Conservation (phyloP, 1,140 invertebrate genomes). For the Gryllus bimaculatus region DNA sequence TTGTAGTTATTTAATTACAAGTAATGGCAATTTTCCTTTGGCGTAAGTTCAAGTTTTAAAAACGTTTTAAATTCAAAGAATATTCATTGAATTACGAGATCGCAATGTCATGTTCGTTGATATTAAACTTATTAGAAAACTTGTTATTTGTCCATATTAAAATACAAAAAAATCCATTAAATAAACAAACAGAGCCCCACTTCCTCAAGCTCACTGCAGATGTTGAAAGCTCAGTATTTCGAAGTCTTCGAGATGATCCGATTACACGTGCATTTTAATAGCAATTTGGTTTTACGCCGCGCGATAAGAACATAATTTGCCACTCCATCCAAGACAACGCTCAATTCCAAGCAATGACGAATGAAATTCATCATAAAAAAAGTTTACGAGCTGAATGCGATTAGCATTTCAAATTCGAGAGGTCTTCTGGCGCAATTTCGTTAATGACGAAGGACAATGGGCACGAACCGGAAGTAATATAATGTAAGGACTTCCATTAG, state of each 20-base stretch:
- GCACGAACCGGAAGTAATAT: background rate
- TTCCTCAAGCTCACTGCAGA: background rate
- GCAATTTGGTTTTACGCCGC: background rate
- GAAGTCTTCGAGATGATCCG: background rate
- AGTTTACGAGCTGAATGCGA: background rate
- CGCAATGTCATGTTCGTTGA: too few relatives aligned
- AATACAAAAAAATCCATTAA: too few relatives aligned
- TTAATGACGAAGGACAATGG: background rate
- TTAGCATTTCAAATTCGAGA: background rate
- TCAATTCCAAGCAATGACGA: background rate
- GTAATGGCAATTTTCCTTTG: too few relatives aligned
- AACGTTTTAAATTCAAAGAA: too few relatives aligned
- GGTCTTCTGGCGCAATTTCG: background rate
- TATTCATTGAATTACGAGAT: too few relatives aligned
- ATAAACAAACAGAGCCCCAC: background rate
- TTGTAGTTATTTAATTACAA: too few relatives aligned
- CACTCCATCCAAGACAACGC: background rate
- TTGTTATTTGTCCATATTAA: too few relatives aligned
- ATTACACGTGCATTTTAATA: background rate
- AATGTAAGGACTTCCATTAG: background rate
- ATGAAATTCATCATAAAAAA: slow-evolving; percentile 2
- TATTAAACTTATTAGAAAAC: too few relatives aligned
- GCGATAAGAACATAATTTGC: slow-evolving; percentile 1
- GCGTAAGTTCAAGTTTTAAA: too few relatives aligned
- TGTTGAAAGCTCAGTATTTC: background rate